phyloP scores from a whole-genome alignment of 2,888 invertebrate species.

The Apeira syringaria region DNA sequence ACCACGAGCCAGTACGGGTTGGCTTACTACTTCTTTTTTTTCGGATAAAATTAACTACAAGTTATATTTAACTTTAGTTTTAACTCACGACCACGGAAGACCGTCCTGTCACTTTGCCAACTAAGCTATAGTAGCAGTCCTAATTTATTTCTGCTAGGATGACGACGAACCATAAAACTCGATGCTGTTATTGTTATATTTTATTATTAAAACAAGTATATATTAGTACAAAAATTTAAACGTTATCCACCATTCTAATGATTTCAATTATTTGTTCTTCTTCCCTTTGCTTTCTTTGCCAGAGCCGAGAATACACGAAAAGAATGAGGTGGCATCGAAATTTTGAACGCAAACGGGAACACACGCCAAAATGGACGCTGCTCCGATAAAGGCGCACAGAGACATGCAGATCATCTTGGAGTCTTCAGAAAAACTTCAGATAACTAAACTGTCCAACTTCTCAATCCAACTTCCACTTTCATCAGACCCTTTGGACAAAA shows the following conservation, averaged over 20 bases:
- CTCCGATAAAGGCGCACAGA: conserved; percentile 42
- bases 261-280: conserved; percentile 21
- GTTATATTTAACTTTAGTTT: no score
- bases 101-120: no score
- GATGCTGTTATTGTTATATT: no score
- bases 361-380: conserved; percentile 46
- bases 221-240: conserved; percentile 7
- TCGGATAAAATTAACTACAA: no score
- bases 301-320: conserved; percentile 30
- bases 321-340: conserved; percentile 20
- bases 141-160: no score
- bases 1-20: no score
- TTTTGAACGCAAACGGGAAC: conserved; percentile 34
- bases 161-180: no score
- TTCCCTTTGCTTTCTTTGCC: conserved; percentile 2
- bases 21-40: no score
- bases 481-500: conserved; percentile 41
- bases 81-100: no score
- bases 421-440: not conserved
- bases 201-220: conserved; percentile 5
- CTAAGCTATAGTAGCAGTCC: no score
- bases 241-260: conserved; percentile 45
- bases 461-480: conserved; percentile 17
- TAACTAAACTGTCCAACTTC: not conserved
- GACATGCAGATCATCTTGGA: conserved; percentile 55